A percentile compares a stretch with the other conserved stretches of the same genome.
phyloP scores from a whole-genome alignment of 2,888 invertebrate genomes.

The Azorinus chamasolen region DNA sequence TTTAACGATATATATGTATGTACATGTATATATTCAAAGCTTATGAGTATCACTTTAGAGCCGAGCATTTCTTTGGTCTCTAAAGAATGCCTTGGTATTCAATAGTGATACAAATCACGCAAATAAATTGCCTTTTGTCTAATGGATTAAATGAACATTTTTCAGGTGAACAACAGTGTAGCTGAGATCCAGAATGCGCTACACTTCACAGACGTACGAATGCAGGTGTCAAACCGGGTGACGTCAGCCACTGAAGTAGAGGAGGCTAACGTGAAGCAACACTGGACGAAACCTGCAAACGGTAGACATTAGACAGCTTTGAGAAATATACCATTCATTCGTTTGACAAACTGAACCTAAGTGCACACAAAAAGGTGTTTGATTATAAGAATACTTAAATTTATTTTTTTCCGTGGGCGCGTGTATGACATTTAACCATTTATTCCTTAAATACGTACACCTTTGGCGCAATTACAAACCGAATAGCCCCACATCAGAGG shows the following conservation, averaged over 20 bases:
- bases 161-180: constrained; percentile 13
- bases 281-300: constrained; percentile 54
- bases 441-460: too few species aligned
- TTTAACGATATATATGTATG: too few species aligned
- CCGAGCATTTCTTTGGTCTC: too few species aligned
- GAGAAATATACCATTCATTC: neutral
- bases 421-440: too few species aligned
- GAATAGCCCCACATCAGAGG: too few species aligned
- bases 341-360: neutral
- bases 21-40: too few species aligned
- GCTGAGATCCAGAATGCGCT: constrained; percentile 13
- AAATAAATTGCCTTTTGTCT: neutral
- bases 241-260: constrained; percentile 27
- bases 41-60: too few species aligned
- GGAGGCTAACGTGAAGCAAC: constrained; percentile 38
- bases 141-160: neutral
- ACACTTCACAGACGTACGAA: constrained; percentile 28
- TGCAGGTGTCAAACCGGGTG: constrained; percentile 47
- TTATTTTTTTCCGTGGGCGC: too few species aligned
- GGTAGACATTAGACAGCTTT: constrained; percentile 19
- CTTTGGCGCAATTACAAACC: too few species aligned
- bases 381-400: neutral
- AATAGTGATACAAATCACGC: too few species aligned
- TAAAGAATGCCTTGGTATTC: too few species aligned
- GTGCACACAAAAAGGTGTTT: neutral